Base-by-base conservation (phyloP, 2,113 vertebrate genomes). In the Xyrauchen texanus region DNA sequence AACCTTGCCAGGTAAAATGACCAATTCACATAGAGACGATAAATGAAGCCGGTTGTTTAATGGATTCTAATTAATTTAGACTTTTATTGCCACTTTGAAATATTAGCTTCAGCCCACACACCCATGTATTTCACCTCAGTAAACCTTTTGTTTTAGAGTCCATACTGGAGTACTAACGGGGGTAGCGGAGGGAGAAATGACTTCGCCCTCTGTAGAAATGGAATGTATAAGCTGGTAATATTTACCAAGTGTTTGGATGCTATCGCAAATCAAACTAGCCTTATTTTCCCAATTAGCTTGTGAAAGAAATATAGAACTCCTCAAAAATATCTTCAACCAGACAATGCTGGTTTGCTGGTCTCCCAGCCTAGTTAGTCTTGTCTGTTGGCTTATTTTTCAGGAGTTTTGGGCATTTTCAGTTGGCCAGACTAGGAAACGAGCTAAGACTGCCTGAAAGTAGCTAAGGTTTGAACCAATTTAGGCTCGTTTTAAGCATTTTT, bases 81-180 rank as follows among this genome's bases (percentile, higher is more conserved):
- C 49, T 53, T 60, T 45, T 52, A 60, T 57, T n/a, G 62, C 13
- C 21, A 4, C 57, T 70, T 53, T 46, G 60, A 53, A 52, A 78
- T 70, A 70, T 52, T 51, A 70, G n/a, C 77, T 52, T 45, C 34
- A 52, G 21, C 21, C n/a, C 45, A 55, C 76, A 10, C 67, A 57
- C 60, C 49, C 52, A 47, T 34, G 9, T 57, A 15, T 58, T 34
- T 34, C 21, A 34, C 68, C 77, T 55, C 13, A 15, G 45, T 49
- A 61, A 69, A 68, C 4, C 52, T 52, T 78, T 78, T 34, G 76
- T 70, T 62, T 69, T 63, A 78, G 57, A 15, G 67, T 46, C 77
- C 3, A 34, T 34, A 34, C 21, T 34, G 21, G 21, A 34, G 21
- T 34, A 34, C 21, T 34, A 34, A 34, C 21, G n/a, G 10, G 53